phyloP scores from a whole-genome alignment of 2,888 invertebrate genomes.

The Nasonia oneida region DNA sequence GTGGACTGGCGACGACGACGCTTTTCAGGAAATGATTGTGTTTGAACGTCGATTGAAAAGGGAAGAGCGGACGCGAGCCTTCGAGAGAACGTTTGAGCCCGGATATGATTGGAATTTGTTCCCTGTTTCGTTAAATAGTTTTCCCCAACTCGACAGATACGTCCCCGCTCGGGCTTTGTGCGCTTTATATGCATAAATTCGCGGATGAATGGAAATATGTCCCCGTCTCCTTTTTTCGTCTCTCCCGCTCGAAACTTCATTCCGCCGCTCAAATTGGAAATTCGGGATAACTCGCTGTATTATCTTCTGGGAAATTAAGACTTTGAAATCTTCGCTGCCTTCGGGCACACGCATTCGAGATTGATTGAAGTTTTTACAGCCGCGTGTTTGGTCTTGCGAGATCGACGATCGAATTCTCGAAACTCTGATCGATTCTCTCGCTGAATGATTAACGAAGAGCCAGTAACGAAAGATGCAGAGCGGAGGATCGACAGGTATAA shows the following conservation, averaged over 20 bases:
- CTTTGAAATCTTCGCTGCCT: neutral
- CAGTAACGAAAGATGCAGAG: conserved; percentile 1
- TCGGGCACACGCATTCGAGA: neutral
- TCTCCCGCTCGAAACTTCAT: neutral
- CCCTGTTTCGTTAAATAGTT: conserved; percentile 34
- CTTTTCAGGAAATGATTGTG: conserved; percentile 23
- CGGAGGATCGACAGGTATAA: neutral
- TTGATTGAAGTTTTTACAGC: neutral
- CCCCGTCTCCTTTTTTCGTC: neutral
- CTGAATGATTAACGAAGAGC: conserved; percentile 1
- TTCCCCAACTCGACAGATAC: conserved; percentile 9
- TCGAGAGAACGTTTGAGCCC: conserved; percentile 11
- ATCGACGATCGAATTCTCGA: neutral
- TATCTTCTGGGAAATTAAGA: conserved; percentile 1
- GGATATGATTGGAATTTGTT: conserved; percentile 23
- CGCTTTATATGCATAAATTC: conserved; percentile 8
- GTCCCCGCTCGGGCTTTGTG: neutral
- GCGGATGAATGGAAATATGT: neutral
- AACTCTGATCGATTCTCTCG: neutral
- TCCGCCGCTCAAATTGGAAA: neutral
- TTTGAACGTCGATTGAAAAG: conserved; percentile 10
- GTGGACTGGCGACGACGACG: neutral
- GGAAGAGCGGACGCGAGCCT: neutral
- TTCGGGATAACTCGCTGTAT: conserved; percentile 3
- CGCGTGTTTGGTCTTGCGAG: neutral